Evolutionary conservation across 2,113 vertebrate genomes (phyloP), one percentile per base, ranked within the genome.

Genomic region (Anas platyrhynchos): DNA sequence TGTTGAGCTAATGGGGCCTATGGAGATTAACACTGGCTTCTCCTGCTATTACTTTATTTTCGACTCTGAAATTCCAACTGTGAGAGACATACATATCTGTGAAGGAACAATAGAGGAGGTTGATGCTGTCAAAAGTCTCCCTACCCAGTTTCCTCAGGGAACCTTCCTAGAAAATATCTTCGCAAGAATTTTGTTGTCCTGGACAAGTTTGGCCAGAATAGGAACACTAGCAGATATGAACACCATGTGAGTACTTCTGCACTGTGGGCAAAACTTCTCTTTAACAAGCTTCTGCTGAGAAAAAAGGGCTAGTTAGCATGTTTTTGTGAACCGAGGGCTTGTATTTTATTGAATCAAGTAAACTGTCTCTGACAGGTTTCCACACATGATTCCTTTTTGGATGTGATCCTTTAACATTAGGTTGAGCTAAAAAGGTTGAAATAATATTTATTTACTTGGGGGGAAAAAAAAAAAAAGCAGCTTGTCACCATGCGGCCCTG

Each of bases 1-100:
- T 86, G 50, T 71, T 75, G 72, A 86, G 38, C 48, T 91, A 95
- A 94, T 95, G 75, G 69, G n/a, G 69, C 38, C 94, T 91, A 38
- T 61, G 56, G 86, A 94, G 88, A 93, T 88, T 72, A 88, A 66
- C 52, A 83, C 75, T 56, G 52, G 52, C 85, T 94, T 95, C 68
- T 94, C 44, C 43, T 68, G 76, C 66, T 90, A 88, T 34, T 78
- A 15, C 68, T 67, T 86, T 50, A 81, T n/a, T 88, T 94, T 78
- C 65, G 26, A 94, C 52, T 88, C 56, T 1, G 17, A 41, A 90
- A 75, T 83, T 84, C 80, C 73, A 78, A 2, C 83, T 50, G 52
- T 11, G 54, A 86, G 79, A 81, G 34, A 36, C 34, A 46, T 55
- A 44, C 27, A 34, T 71, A 88, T 67, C 68, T 0, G 0, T 56